Evolutionary conservation across 2,797 vertebrate species (phyloP).

Genomic region (Sebastes matsubarae): DNA sequence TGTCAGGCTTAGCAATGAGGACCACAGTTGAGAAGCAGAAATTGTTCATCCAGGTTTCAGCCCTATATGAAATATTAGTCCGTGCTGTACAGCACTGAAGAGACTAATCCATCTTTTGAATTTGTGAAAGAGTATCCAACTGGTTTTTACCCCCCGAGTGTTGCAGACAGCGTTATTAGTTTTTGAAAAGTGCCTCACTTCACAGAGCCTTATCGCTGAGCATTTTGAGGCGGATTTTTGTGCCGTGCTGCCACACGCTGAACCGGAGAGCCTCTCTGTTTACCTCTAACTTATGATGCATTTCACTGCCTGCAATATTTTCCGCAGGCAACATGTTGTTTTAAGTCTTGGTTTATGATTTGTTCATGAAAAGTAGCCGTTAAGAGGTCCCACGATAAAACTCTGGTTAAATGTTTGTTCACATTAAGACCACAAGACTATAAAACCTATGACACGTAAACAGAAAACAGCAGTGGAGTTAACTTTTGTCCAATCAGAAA

Average conservation of each 20-base stretch:
- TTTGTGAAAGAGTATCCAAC: constrained; percentile 24
- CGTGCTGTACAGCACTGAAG: not conserved
- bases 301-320: constrained; percentile 3
- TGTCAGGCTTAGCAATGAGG: not conserved
- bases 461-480: not conserved
- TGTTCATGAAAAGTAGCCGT: not conserved
- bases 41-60: constrained; percentile 15
- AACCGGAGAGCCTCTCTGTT: not conserved
- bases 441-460: not conserved
- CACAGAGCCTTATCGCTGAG: not conserved
- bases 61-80: constrained; percentile 33
- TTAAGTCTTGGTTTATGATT: constrained; percentile 8
- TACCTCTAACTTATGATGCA: constrained; percentile 14
- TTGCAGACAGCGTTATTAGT: constrained; percentile 43
- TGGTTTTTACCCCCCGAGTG: not conserved
- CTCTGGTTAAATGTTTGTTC: not conserved
- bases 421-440: not conserved
- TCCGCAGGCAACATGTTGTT: constrained; percentile 21
- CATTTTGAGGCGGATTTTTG: not conserved
- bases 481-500: not conserved
- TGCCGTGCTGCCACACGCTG: not conserved
- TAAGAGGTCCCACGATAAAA: not conserved
- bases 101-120: constrained; percentile 51
- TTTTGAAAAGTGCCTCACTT: constrained; percentile 36
- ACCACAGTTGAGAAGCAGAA: not conserved